These are phyloP conservation scores for Riptortus pedestris DNA, from an alignment of 1,140 invertebrate species.

Conservation along the genomic window DNA sequence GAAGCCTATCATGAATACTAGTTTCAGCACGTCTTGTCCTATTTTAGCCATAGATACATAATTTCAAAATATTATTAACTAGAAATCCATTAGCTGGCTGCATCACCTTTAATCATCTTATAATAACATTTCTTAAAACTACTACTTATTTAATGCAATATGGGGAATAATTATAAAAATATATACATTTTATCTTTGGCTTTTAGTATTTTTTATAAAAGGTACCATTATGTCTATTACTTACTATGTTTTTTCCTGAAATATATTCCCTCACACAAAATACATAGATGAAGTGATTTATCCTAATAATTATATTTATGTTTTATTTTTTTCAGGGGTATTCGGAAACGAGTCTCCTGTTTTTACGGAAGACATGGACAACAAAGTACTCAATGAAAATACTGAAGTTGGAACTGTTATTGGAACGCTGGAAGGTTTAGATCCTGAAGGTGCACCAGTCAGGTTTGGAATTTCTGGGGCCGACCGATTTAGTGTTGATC, in stretches of 20 bases:
- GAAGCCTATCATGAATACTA: too few relatives aligned
- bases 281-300: too few relatives aligned
- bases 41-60: too few relatives aligned
- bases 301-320: not conserved
- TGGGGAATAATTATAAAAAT: too few relatives aligned
- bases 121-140: too few relatives aligned
- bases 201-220: too few relatives aligned
- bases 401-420: conserved; percentile 63
- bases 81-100: too few relatives aligned
- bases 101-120: too few relatives aligned
- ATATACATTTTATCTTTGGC: too few relatives aligned
- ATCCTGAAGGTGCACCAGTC: conserved; percentile 62
- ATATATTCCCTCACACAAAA: not conserved
- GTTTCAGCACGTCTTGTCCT: too few relatives aligned
- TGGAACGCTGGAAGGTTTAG: conserved; percentile 61
- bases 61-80: too few relatives aligned
- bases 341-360: conserved; percentile 50
- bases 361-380: conserved; percentile 59
- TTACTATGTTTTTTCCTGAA: not conserved
- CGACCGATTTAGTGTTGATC: conserved; percentile 65
- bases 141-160: too few relatives aligned
- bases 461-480: conserved; percentile 68
- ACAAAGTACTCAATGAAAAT: conserved; percentile 61
- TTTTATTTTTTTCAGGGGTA: conserved; percentile 21
- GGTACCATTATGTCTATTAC: not conserved